These are phyloP conservation scores for Malthinus flaveolus DNA, from an alignment of 2,888 invertebrate genomes.

Conservation along the genomic window DNA sequence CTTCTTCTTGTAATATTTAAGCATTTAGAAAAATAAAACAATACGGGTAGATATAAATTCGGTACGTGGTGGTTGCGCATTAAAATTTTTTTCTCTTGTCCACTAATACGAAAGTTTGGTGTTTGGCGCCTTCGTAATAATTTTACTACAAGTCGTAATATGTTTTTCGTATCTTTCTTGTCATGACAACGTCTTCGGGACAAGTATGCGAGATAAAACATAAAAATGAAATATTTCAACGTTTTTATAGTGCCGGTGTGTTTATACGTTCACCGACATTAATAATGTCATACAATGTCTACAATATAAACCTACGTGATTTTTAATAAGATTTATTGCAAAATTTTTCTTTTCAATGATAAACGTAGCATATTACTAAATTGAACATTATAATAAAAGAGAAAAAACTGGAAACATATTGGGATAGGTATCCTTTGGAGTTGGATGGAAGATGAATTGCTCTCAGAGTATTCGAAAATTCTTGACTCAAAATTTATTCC, in stretches of 20 bases:
- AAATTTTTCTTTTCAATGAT: slow-evolving; percentile 5
- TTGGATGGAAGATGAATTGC: background rate
- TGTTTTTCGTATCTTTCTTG: slow-evolving; percentile 47
- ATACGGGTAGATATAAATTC: slow-evolving; percentile 2
- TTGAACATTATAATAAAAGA: background rate
- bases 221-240: slow-evolving; percentile 48
- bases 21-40: slow-evolving; percentile 12
- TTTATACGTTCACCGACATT: slow-evolving; percentile 27
- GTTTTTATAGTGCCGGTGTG: slow-evolving; percentile 30
- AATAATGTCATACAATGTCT: slow-evolving; percentile 25
- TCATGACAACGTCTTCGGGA: slow-evolving; percentile 44
- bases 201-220: slow-evolving; percentile 49
- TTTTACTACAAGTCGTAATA: slow-evolving; percentile 47
- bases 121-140: slow-evolving; percentile 52
- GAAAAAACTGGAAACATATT: background rate
- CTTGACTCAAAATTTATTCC: no score
- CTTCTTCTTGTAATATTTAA: slow-evolving; percentile 9
- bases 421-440: background rate
- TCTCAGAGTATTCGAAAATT: no score
- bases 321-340: slow-evolving; percentile 6
- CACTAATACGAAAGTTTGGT: slow-evolving; percentile 44
- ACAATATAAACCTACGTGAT: slow-evolving; percentile 4
- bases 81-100: slow-evolving; percentile 37
- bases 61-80: slow-evolving; percentile 29
- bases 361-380: slow-evolving; percentile 2